Evolutionary conservation across 2,888 invertebrate genomes (phyloP), one percentile per base, ranked within the genome.

Genomic region (Drosophila setosimentum): DNA sequence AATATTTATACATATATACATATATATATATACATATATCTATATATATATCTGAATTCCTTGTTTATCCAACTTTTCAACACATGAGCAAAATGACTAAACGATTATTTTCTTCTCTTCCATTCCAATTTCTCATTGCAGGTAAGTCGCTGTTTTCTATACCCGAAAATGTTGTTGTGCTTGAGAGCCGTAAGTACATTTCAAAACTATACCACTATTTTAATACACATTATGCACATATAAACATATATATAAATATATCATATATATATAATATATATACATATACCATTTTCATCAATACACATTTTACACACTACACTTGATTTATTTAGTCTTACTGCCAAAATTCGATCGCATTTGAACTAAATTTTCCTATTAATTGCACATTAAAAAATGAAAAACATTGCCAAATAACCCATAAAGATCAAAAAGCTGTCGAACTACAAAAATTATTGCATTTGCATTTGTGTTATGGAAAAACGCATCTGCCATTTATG

Each of bases 151-250:
- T 87, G 89, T 87, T 87, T 89, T 87, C 89, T 87, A 87, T 87
- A 81, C 88, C 88, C 80, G 89, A 87, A 87, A 87, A 87, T 89
- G 89, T 87, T 89, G 89, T 89, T 89, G 78, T 87, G 88, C 89
- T 87, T 79, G 87, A 87, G 78, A 89, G 87, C 87, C 87, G 87
- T 87, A 87, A 87, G 87, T 87, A 87, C 89, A 87, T 89, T 83
- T 87, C 40, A 64, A 81, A 80, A 83, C 86, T 85, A 87, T 73
- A 73, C 55, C 77, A 76, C 78, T 64, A 73, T 76, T 66, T 48
- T 27, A 61, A 72, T 54, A 76, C 53, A 64, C 55, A 29, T 27
- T 35, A 48, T 54, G 57, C 59, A 71, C 65, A 24, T 11, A 37
- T 27, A 51, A 8, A 18, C 5, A n/a, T 6, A 48, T 24, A 54